Evolutionary conservation across 1,140 invertebrate genomes (phyloP), one percentile per base, ranked within the genome.

Genomic region (Coboldia fuscipes): DNA sequence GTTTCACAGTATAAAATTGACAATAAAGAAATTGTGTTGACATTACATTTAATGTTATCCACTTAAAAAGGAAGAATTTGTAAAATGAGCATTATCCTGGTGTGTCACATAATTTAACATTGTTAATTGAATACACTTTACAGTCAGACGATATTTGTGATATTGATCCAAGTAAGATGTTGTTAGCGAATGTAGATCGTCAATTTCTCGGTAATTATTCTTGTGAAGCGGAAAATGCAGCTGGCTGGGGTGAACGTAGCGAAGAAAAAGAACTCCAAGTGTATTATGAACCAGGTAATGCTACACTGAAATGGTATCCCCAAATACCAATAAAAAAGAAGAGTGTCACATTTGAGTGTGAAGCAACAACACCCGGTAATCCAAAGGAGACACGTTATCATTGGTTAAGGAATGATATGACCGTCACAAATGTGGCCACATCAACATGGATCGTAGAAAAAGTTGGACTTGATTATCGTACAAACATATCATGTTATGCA

Each of bases 181-280:
- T 84, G 21, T 60, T 89, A 14, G 74, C 83, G 42, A 70, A 73
- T 39, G 83, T 88, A 12, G 75, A 71, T 6, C 66, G 81, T 37
- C 72, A 69, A 32, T 85, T 88, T 49, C 80, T 86, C 39, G 86
- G 84, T n/a, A 88, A 89, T 54, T 90, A 86, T 55, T 83, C 82
- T 0, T 90, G 86, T 51, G 70, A 79, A 45, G 84, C 82, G 3
- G 72, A 70, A 46, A 89, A 88, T 56, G 67, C 69, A 10, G 83
- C 83, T 12, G 84, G 82, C 9, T 86, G 80, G 76, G 82, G 83
- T 21, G 63, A 66, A 9, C 59, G 70, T 38, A 85, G 81, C 6
- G 58, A 66, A 17, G 68, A 71, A 34, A 70, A 70, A 8, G 70
- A 81, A 41, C 62, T 88, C 8, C 41, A 48, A 41, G 48, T 55